These are phyloP conservation scores for Mormyrus lacerda DNA, from an alignment of 2,113 vertebrate genomes.

Conservation along the genomic window DNA sequence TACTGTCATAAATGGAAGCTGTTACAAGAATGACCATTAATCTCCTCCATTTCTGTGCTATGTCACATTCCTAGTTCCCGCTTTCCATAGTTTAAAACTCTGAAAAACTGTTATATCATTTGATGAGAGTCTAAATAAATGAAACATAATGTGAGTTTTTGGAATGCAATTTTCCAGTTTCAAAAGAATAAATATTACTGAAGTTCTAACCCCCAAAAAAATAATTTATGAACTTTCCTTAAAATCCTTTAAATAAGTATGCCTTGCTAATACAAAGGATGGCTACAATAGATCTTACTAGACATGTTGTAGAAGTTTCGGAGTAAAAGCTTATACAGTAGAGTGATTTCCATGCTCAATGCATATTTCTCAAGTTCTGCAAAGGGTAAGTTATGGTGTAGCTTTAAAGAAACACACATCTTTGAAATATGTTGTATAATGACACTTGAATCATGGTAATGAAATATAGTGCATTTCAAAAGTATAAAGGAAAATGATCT, in stretches of 20 bases:
- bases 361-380: not conserved
- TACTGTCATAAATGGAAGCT: slow-evolving; percentile 68
- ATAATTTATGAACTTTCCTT: not conserved
- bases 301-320: not conserved
- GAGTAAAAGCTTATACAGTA: not conserved
- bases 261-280: not conserved
- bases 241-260: not conserved
- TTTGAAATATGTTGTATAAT: not conserved
- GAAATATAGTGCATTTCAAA: not conserved
- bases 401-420: not conserved
- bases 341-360: not conserved
- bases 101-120: not conserved
- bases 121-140: not conserved
- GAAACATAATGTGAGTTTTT: not conserved
- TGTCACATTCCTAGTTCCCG: not conserved
- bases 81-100: not conserved
- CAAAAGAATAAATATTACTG: not conserved
- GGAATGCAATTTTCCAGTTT: not conserved
- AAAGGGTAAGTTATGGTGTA: not conserved
- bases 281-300: not conserved
- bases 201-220: not conserved
- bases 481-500: slow-evolving; percentile 6
- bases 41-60: slow-evolving; percentile 46
- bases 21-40: slow-evolving; percentile 68
- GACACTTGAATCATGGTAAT: not conserved